Conservation (phyloP, 2,113 vertebrate genomes). For the Antigone vipio region DNA sequence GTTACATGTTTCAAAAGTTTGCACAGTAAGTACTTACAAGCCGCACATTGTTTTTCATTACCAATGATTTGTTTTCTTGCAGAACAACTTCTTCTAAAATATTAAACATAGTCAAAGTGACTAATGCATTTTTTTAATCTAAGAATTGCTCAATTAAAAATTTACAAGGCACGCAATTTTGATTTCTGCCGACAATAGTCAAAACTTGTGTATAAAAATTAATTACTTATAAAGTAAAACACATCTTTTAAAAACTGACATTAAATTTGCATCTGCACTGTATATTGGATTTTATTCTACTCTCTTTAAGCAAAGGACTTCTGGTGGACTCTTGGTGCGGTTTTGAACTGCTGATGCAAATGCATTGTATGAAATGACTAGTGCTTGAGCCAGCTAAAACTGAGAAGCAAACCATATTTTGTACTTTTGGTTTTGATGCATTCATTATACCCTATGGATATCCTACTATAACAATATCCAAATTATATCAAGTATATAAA, state of each 20-base stretch:
- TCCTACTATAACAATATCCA: neutral
- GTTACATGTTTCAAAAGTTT: slow-evolving; percentile 60
- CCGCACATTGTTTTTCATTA: slow-evolving; percentile 72
- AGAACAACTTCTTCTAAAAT: slow-evolving; percentile 83
- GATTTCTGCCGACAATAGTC: slow-evolving; percentile 84
- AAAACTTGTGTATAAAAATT: slow-evolving; percentile 87
- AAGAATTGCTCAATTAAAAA: slow-evolving; percentile 86
- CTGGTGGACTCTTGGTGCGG: neutral
- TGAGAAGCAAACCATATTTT: rapidly evolving
- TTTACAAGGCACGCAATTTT: slow-evolving; percentile 88
- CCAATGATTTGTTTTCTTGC: slow-evolving; percentile 74
- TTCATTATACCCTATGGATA: neutral
- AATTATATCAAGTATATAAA: neutral
- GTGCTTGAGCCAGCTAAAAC: neutral
- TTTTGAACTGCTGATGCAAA: slow-evolving; percentile 33
- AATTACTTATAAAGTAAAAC: slow-evolving; percentile 79
- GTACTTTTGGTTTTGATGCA: neutral
- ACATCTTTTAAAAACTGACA: slow-evolving; percentile 64
- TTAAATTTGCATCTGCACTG: slow-evolving; percentile 72
- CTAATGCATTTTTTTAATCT: slow-evolving; percentile 90
- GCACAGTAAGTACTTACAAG: slow-evolving; percentile 62
- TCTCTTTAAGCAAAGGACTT: slow-evolving; percentile 23
- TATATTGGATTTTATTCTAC: slow-evolving; percentile 32
- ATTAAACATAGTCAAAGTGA: slow-evolving; percentile 85
- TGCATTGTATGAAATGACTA: neutral